Base-by-base conservation (phyloP, 1,140 invertebrate species). In the Drosophila equinoxialis region DNA sequence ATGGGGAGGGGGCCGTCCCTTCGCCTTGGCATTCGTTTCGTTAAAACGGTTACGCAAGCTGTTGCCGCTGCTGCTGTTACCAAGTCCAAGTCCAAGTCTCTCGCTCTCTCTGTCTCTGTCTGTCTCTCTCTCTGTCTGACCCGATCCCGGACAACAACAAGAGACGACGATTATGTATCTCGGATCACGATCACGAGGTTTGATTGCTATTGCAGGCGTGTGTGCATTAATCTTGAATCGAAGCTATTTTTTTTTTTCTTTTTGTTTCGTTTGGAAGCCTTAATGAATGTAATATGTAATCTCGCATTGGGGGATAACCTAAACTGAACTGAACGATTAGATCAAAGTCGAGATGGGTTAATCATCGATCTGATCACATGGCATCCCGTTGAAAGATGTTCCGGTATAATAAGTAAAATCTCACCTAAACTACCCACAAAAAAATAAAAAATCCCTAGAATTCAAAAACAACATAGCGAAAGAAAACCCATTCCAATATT, bases 401-500 rank as follows among this genome's bases (percentile, higher is more conserved):
- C 45, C 45, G 45, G 45, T 51, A 11, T 23, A 23, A 51, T 51
- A 51, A 23, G 8, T 51, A 51, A 51, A 51, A 51, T 23, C 17
- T 51, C 20, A 20, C 17, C 45, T 10, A 48, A 51, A 1, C 26
- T 26, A 5, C 26, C 4, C 3, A 17, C 17, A 17, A 48, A 48
- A n/a, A 48, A 20, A 48, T 10, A 10, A 20, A 20, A 20, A 48
- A 20, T 2, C 6, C 39, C 11, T 4, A 11, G 13, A 11, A 41
- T n/a, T 41, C 10, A 37, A n/a, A n/a, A n/a, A 37, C 35, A 5
- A 37, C 35, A 37, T 10, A 37, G 10, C 7, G 45, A 48, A 20
- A 48, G 14, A 48, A 48, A 20, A 51, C 10, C 37, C 45, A 51
- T 51, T 51, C 42, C 60, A 69, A 59, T 74, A 71, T 73, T 74